phyloP scores from a whole-genome alignment of 1,140 invertebrate species.

The Drosophila paulistorum region DNA sequence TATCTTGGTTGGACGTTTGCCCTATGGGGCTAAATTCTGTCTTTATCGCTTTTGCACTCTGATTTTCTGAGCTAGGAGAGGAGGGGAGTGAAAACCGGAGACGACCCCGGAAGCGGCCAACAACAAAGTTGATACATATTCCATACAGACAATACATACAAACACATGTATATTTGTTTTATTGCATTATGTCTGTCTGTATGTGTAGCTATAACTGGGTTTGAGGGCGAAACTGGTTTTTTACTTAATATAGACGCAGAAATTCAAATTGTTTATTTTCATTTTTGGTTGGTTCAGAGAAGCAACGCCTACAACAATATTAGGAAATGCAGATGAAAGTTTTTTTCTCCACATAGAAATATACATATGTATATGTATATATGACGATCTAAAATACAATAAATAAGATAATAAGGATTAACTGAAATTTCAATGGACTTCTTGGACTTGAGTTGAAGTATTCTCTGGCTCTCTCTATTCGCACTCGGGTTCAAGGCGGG shows the following conservation, averaged over 20 bases:
- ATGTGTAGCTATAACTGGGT: conserved; percentile 13
- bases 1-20: no score
- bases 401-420: background rate
- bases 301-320: background rate
- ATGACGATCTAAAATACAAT: background rate
- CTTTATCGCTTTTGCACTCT: no score
- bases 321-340: conserved; percentile 5
- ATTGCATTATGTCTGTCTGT: no score
- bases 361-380: background rate
- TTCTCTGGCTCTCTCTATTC: no score
- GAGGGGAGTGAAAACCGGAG: no score
- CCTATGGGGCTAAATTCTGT: no score
- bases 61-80: no score
- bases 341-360: background rate
- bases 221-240: conserved; percentile 48
- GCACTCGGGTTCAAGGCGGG: no score
- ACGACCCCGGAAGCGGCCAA: no score
- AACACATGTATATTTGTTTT: conserved; percentile 6
- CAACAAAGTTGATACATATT: background rate
- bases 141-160: background rate
- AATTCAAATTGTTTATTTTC: conserved; percentile 45
- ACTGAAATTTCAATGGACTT: no score
- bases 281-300: background rate
- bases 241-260: conserved; percentile 29
- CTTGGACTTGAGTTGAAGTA: no score